A percentile compares a stretch with the other conserved stretches of the same genome.
Conservation (phyloP, 2,797 vertebrate species). For the Protonibea diacanthus region DNA sequence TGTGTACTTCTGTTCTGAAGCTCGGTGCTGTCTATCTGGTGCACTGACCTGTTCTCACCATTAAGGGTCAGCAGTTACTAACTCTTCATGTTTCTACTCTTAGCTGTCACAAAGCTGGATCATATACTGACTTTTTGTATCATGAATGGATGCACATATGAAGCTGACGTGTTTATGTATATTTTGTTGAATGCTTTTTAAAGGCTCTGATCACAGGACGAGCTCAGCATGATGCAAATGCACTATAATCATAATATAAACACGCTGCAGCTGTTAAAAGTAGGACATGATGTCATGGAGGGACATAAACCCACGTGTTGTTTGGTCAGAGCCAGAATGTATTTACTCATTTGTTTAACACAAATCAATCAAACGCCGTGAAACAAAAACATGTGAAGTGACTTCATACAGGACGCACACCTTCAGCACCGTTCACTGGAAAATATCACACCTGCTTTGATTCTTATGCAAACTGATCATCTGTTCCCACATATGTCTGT, state of each 20-base stretch:
- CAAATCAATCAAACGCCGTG: not conserved
- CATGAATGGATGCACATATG: not conserved
- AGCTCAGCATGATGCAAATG: not conserved
- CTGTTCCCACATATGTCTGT: not conserved
- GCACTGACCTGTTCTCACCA: conserved; percentile 5
- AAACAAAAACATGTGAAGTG: not conserved
- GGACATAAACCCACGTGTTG: not conserved
- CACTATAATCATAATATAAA: not conserved
- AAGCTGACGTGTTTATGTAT: not conserved
- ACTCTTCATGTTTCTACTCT: not conserved
- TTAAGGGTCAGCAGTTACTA: conserved; percentile 1
- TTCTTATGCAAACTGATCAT: not conserved
- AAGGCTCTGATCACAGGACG: not conserved
- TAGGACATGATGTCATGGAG: not conserved
- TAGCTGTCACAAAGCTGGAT: not conserved
- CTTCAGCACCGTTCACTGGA: not conserved
- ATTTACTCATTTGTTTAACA: not conserved
- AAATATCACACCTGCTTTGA: not conserved
- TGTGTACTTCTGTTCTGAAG: too few species aligned
- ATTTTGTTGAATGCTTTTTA: not conserved
- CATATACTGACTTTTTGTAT: not conserved
- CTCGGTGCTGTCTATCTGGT: not conserved
- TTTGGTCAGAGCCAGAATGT: not conserved
- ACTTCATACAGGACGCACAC: not conserved
- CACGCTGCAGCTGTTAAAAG: not conserved